Evolutionary conservation across 2,888 invertebrate species (phyloP), one percentile per base, ranked within the genome.

Genomic region (Brassicogethes aeneus): DNA sequence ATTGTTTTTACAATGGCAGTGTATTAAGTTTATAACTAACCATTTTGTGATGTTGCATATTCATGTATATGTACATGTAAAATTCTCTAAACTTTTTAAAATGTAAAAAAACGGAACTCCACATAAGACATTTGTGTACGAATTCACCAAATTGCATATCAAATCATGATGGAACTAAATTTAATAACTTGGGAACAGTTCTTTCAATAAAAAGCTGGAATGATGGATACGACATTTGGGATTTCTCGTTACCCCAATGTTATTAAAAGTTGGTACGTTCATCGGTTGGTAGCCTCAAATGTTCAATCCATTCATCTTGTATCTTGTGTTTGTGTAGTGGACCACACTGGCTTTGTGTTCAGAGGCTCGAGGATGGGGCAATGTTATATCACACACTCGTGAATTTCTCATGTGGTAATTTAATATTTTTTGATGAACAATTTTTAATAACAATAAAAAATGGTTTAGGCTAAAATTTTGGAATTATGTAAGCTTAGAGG

Each of bases 271-370:
- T 56, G 55, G 50, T 52, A 53, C 43, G 47, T 39, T 33, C 40
- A 45, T 50, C 52, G 52, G 50, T 46, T 50, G 49, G 51, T 53
- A 54, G 48, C 55, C 52, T 55, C 54, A 48, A 54, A 55, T 56
- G 53, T 53, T 52, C 54, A 55, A 56, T 62, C 57, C 62, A 63
- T 63, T 62, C 61, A 63, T 62, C 62, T 64, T 62, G 44, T 52
- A 57, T 59, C 61, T 62, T 63, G 59, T 64, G 57, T 64, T 64
- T 64, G 64, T 64, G 61, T 63, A 64, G 61, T 62, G 64, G 62
- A 63, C 64, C 64, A 62, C 61, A 62, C 60, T 49, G 57, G 60
- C 56, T 52, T 64, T 64, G 61, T 64, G 49, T 45, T 45, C 45
- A 42, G 42, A 47, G 50, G 37, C 23, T 23, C 14, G n/a, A 23